These are phyloP conservation scores for Camponotus pennsylvanicus DNA, from an alignment of 1,140 invertebrate genomes.

Conservation along the genomic window DNA sequence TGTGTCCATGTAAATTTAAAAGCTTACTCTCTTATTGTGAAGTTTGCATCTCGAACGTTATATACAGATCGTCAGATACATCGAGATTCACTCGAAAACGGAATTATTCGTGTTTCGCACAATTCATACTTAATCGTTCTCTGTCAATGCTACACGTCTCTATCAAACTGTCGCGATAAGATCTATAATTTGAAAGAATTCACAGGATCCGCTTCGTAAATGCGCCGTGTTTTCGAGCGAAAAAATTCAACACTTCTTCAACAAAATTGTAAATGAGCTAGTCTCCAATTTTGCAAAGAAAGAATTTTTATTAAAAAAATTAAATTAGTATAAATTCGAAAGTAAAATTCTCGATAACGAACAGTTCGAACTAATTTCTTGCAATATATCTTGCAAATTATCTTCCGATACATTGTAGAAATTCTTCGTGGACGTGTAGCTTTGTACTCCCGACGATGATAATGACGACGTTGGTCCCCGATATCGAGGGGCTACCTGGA, in stretches of 20 bases:
- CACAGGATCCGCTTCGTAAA: background rate
- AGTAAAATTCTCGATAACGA: background rate
- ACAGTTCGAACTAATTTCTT: background rate
- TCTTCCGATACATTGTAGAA: background rate
- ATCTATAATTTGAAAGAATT: background rate
- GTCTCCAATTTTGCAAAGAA: background rate
- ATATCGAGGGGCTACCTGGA: slow-evolving; percentile 17
- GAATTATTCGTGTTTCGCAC: background rate
- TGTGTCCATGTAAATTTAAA: background rate
- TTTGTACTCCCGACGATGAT: slow-evolving; percentile 33
- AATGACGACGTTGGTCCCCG: background rate
- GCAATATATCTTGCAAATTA: background rate
- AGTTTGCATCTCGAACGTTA: slow-evolving; percentile 6
- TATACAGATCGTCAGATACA: background rate
- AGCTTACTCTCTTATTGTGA: slow-evolving; percentile 11
- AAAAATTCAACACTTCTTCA: background rate
- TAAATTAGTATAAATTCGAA: background rate
- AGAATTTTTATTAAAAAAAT: background rate
- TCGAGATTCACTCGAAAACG: background rate
- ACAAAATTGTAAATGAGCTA: background rate
- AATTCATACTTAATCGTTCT: background rate
- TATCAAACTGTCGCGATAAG: background rate
- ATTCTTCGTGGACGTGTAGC: slow-evolving; percentile 3
- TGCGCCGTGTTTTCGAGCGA: background rate
- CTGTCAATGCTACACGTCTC: background rate